Percentiles rank a stretch among this genome's conserved stretches.
phyloP scores from a whole-genome alignment of 2,797 vertebrate species.

The Melopsittacus undulatus region DNA sequence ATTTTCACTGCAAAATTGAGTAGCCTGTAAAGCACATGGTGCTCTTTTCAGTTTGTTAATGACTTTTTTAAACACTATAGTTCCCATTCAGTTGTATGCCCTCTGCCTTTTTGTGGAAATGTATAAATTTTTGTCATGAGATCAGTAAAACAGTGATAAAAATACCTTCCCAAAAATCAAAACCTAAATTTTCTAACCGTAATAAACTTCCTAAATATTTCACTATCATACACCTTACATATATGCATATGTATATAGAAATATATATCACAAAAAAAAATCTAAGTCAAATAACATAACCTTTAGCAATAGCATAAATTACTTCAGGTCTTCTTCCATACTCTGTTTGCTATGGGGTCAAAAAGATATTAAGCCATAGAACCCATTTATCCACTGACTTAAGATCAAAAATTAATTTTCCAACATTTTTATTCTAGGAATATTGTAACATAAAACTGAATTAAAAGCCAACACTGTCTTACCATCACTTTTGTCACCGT shows the following conservation, averaged over 20 bases:
- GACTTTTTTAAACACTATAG: background rate
- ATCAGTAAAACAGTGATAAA: background rate
- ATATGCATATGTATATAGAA: background rate
- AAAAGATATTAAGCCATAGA: background rate
- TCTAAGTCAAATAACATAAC: background rate
- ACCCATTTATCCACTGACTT: background rate
- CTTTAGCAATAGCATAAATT: background rate
- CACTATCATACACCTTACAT: background rate
- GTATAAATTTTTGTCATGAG: background rate
- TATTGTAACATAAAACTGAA: background rate
- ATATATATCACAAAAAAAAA: background rate
- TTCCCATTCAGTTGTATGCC: background rate
- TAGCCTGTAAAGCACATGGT: background rate
- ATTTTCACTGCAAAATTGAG: background rate
- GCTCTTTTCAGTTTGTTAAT: background rate
- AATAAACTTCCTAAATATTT: background rate
- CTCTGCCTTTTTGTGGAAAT: background rate
- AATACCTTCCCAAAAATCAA: background rate
- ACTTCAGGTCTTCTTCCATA: background rate
- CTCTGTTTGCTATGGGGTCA: background rate
- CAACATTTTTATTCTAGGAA: background rate
- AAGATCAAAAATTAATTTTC: background rate
- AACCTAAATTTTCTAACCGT: background rate
- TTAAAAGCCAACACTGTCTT: constrained; percentile 40
- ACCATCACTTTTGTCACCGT: constrained; percentile 75